Percentiles rank a stretch among this genome's conserved stretches.
These are phyloP conservation scores for Agelas oroides DNA, from an alignment of 37 sponge, comb jelly and placozoan genomes.

Conservation along the genomic window DNA sequence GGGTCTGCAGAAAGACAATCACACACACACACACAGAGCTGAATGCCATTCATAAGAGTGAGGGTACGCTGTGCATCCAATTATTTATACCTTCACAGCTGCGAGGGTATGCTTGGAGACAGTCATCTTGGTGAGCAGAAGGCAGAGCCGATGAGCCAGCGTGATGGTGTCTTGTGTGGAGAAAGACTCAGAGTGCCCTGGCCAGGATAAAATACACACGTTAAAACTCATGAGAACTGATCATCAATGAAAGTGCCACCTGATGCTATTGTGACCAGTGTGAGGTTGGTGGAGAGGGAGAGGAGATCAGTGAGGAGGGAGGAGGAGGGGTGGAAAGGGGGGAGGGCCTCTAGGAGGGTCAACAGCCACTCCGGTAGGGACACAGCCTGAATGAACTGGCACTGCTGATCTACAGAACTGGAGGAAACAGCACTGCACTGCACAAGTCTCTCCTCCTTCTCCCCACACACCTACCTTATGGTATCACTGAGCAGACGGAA, in stretches of 20 bases:
- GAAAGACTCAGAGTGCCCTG: not conserved
- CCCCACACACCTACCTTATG: not conserved
- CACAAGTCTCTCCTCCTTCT: no score
- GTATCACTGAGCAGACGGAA: not conserved
- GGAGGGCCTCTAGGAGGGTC: not conserved
- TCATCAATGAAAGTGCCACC: no score
- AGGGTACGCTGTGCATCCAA: not conserved
- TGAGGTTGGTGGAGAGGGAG: not conserved
- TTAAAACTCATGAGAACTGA: not conserved
- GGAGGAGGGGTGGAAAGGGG: no score
- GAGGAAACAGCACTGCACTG: not conserved
- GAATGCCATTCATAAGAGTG: no score
- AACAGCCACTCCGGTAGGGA: not conserved
- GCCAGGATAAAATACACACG: not conserved
- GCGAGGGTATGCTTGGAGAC: not conserved
- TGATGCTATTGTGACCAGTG: not conserved
- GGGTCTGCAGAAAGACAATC: not conserved
- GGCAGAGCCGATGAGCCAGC: slow-evolving; percentile 9
- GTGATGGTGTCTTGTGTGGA: slow-evolving; percentile 11
- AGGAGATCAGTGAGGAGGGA: not conserved
- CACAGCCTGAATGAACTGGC: not conserved
- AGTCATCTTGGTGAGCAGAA: not conserved
- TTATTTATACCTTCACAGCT: not conserved
- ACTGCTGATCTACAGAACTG: not conserved
- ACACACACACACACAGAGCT: not conserved